Percentiles rank a stretch among this genome's conserved stretches.
These are phyloP conservation scores for Scartelaos histophorus DNA, from an alignment of 2,113 vertebrate species.

Conservation along the genomic window DNA sequence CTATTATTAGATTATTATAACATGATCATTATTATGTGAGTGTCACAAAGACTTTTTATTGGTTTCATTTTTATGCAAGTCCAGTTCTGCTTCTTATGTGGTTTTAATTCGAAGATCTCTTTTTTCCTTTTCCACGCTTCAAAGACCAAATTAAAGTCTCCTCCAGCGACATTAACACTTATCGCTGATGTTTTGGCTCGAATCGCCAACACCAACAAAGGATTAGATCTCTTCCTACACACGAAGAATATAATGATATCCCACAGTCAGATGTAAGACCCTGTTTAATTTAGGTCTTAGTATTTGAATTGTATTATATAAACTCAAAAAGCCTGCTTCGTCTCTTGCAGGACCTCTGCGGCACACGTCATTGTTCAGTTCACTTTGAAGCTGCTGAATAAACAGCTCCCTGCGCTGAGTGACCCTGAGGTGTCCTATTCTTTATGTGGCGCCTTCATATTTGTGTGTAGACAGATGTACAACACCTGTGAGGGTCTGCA, in stretches of 20 bases:
- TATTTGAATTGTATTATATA: background rate
- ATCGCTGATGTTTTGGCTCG: conserved; percentile 88
- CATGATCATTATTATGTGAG: too few species aligned
- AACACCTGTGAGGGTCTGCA: conserved; percentile 91
- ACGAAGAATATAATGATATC: conserved; percentile 76
- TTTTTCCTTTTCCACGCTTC: conserved; percentile 17
- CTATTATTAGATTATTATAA: background rate
- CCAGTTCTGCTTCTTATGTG: background rate
- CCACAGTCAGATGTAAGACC: conserved; percentile 78
- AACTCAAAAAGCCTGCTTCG: background rate
- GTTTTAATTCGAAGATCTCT: conserved; percentile 23
- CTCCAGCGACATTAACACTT: conserved; percentile 82
- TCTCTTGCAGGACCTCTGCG: conserved; percentile 76
- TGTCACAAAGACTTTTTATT: too few species aligned
- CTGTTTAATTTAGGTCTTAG: background rate
- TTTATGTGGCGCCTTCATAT: conserved; percentile 90
- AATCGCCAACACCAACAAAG: conserved; percentile 85
- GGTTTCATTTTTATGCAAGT: too few species aligned
- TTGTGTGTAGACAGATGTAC: conserved; percentile 90
- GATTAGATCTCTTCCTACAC: conserved; percentile 86
- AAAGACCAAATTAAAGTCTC: conserved; percentile 79
- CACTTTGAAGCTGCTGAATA: conserved; percentile 86
- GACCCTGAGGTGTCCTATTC: conserved; percentile 67
- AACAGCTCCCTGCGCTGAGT: conserved; percentile 70
- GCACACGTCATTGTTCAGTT: conserved; percentile 85